These are phyloP conservation scores for Tribolium freemani DNA, from an alignment of 2,888 invertebrate species.

Conservation along the genomic window DNA sequence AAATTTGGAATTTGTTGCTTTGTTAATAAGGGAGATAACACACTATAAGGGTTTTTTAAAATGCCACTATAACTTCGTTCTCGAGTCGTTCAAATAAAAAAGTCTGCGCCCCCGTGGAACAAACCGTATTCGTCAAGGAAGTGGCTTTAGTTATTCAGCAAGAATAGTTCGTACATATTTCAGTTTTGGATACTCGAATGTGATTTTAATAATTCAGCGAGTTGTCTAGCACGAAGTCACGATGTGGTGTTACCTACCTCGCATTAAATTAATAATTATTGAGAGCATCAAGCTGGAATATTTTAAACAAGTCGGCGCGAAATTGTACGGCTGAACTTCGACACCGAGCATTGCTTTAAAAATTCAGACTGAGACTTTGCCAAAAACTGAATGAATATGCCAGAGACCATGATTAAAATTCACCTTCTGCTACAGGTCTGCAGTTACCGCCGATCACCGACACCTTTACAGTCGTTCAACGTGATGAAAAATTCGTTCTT, in stretches of 20 bases:
- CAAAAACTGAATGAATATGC: slow-evolving; percentile 21
- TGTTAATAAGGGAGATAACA: too few species aligned
- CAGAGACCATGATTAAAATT: slow-evolving; percentile 8
- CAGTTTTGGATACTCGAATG: slow-evolving; percentile 32
- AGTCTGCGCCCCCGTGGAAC: not conserved
- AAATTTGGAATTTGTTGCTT: too few species aligned
- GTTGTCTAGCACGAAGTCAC: slow-evolving; percentile 32
- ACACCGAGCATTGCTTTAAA: slow-evolving; percentile 7
- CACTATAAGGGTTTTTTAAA: too few species aligned
- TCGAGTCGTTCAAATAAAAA: not conserved
- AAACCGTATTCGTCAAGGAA: slow-evolving; percentile 18
- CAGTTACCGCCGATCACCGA: not conserved
- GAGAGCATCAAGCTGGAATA: slow-evolving; percentile 19
- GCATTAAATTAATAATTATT: slow-evolving; percentile 25
- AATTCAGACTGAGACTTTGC: not conserved
- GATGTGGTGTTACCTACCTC: slow-evolving; percentile 23
- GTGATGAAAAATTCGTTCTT: not conserved
- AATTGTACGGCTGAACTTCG: slow-evolving; percentile 9
- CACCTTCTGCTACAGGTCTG: not conserved
- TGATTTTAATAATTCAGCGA: slow-evolving; percentile 30
- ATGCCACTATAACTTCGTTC: too few species aligned
- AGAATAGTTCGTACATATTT: slow-evolving; percentile 36
- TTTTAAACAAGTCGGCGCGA: slow-evolving; percentile 19
- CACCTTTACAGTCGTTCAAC: not conserved
- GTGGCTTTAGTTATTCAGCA: slow-evolving; percentile 25